A percentile compares a stretch with the other conserved stretches of the same genome.
These are phyloP conservation scores for Solenodon paradoxus DNA, from an alignment of 2,113 vertebrate genomes.

Conservation along the genomic window DNA sequence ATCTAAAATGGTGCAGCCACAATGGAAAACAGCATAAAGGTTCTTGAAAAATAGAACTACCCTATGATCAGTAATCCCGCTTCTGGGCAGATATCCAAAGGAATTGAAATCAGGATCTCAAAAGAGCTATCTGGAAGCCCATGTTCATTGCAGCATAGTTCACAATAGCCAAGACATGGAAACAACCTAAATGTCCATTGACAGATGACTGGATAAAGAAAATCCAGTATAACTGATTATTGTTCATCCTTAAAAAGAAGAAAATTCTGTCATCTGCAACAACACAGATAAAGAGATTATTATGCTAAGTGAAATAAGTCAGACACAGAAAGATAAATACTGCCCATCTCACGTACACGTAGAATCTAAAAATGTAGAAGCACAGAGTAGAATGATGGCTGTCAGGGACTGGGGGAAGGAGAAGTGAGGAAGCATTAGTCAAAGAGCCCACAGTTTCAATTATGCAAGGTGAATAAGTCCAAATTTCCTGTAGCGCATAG, in stretches of 20 bases:
- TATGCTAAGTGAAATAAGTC: background rate
- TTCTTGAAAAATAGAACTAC: background rate
- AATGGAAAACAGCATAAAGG: background rate
- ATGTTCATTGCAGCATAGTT: background rate
- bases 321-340: background rate
- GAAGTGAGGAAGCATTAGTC: background rate
- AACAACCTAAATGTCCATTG: too few species aligned
- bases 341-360: background rate
- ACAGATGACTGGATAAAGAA: background rate
- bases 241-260: too few species aligned
- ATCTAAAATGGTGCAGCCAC: too few species aligned
- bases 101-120: too few species aligned
- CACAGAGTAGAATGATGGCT: background rate
- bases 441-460: background rate
- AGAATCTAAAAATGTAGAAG: background rate
- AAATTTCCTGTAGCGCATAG: background rate
- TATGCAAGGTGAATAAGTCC: background rate
- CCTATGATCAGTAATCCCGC: background rate
- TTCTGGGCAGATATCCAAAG: too few species aligned
- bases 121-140: too few species aligned
- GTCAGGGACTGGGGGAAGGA: background rate
- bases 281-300: too few species aligned
- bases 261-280: too few species aligned
- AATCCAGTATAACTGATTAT: too few species aligned
- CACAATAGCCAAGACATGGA: background rate